A percentile compares a stretch with the other conserved stretches of the same genome.
Evolutionary conservation across 2,888 invertebrate species (phyloP).

Genomic region (Pogonocherus hispidulus): DNA sequence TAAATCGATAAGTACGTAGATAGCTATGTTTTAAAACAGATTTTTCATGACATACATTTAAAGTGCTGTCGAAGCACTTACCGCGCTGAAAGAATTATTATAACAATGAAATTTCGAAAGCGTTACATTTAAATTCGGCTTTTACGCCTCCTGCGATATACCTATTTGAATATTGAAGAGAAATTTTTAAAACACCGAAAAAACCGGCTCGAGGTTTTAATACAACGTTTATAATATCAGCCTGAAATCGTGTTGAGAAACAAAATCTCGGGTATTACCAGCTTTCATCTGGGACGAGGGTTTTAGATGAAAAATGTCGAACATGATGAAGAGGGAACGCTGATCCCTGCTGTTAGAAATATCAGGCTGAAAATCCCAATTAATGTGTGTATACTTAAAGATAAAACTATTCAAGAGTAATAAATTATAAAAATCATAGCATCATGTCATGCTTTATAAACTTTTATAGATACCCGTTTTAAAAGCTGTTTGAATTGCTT

Average conservation of each 20-base stretch:
- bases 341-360: background rate
- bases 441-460: too few relatives aligned
- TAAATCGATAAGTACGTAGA: too few relatives aligned
- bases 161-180: slow-evolving; percentile 23
- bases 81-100: background rate
- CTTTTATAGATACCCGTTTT: too few relatives aligned
- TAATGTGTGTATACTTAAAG: background rate
- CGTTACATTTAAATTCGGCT: slow-evolving; percentile 20
- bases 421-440: too few relatives aligned
- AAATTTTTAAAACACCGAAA: slow-evolving; percentile 20
- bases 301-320: slow-evolving; percentile 19
- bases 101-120: background rate
- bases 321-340: slow-evolving; percentile 7
- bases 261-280: slow-evolving; percentile 47
- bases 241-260: slow-evolving; percentile 17
- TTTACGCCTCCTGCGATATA: background rate
- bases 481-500: too few relatives aligned
- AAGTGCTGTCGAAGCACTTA: background rate
- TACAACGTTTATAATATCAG: slow-evolving; percentile 17
- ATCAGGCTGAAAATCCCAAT: background rate
- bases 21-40: background rate
- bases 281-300: slow-evolving; percentile 24
- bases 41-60: slow-evolving; percentile 2
- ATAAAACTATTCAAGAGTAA: background rate
- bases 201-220: slow-evolving; percentile 7